Percentiles rank a stretch among this genome's conserved stretches.
phyloP scores from a whole-genome alignment of 2,888 invertebrate genomes.

The Tribolium freemani region DNA sequence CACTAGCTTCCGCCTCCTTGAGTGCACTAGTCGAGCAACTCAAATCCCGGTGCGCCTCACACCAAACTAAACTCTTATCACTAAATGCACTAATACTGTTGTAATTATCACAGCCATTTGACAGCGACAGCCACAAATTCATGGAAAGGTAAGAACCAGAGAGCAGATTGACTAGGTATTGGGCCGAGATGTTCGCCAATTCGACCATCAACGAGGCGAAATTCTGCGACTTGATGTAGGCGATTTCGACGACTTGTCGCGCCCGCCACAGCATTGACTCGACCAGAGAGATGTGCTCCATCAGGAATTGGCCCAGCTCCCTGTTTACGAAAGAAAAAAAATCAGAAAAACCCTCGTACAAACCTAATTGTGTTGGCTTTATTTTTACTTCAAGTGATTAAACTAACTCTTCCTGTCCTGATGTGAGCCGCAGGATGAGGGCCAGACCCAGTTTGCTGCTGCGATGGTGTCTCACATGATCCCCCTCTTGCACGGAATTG shows the following conservation, averaged over 20 bases:
- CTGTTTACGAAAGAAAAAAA: constrained; percentile 6
- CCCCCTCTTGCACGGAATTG: constrained; percentile 50
- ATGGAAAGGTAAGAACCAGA: constrained; percentile 56
- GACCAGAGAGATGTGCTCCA: constrained; percentile 84
- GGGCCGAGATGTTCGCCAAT: constrained; percentile 66
- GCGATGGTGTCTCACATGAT: constrained; percentile 50
- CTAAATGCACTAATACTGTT: constrained; percentile 54
- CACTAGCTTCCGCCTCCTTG: constrained; percentile 22
- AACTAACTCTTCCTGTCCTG: constrained; percentile 71
- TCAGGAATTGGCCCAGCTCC: constrained; percentile 73
- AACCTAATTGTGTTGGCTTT: neutral
- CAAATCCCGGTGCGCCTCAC: neutral
- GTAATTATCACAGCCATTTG: constrained; percentile 56
- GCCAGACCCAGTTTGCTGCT: constrained; percentile 76
- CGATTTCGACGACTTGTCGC: constrained; percentile 76
- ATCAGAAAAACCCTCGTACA: neutral
- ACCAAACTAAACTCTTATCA: constrained; percentile 20
- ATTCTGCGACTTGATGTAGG: constrained; percentile 71
- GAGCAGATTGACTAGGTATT: constrained; percentile 56
- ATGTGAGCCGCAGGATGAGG: constrained; percentile 74
- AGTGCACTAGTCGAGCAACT: neutral
- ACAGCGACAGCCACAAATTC: constrained; percentile 61
- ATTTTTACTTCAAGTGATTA: constrained; percentile 10
- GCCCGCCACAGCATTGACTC: constrained; percentile 82
- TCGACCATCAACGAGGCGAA: constrained; percentile 72